Evolutionary conservation across 2,888 invertebrate species (phyloP).

Genomic region (Tachina fera): DNA sequence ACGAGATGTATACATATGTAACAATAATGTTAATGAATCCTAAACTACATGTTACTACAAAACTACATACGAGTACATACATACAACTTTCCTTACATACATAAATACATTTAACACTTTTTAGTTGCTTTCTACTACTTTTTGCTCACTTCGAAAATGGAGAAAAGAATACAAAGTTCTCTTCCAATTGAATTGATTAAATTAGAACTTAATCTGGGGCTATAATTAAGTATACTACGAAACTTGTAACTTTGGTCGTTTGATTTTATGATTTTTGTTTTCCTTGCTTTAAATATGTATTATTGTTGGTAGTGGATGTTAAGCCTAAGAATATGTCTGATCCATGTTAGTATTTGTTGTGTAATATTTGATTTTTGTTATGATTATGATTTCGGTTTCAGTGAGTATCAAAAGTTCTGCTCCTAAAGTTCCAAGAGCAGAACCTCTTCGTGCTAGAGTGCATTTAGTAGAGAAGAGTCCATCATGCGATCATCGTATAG

Average conservation of each 20-base stretch:
- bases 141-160: background rate
- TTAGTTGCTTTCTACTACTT: background rate
- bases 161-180: constrained; percentile 9
- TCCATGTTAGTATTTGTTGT: constrained; percentile 3
- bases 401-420: constrained; percentile 74
- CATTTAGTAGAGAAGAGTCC: constrained; percentile 83
- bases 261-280: background rate
- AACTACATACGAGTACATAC: constrained; percentile 46
- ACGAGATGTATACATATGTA: no score
- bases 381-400: constrained; percentile 47
- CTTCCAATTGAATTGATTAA: constrained; percentile 3
- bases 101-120: constrained; percentile 58
- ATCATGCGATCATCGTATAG: constrained; percentile 95
- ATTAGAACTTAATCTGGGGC: constrained; percentile 13
- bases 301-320: background rate
- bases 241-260: constrained; percentile 52
- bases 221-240: constrained; percentile 4
- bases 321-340: constrained; percentile 27
- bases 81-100: constrained; percentile 32
- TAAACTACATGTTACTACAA: constrained; percentile 44
- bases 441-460: constrained; percentile 83
- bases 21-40: constrained; percentile 30
- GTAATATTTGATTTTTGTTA: constrained; percentile 14
- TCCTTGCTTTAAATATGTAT: background rate
- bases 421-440: constrained; percentile 82